Evolutionary conservation across 35 echinoderm and acorn worm genomes (phyloP).

Genomic region (Lytechinus variegatus): DNA sequence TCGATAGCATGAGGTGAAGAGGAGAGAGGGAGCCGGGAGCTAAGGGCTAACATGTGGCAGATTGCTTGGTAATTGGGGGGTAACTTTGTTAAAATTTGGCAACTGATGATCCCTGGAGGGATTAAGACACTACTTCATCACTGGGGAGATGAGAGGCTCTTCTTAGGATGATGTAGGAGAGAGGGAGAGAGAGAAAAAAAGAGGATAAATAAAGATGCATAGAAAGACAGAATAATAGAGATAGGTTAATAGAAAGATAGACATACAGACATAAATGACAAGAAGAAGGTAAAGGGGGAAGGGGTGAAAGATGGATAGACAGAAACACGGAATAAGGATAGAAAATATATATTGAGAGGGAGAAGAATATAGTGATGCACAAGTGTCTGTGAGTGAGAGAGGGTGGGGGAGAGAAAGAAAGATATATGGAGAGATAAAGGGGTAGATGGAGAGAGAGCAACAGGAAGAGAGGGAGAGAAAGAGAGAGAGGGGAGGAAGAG

Average conservation of each 20-base stretch:
- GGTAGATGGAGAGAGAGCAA: neutral
- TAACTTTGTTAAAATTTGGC: constrained; percentile 24
- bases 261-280: neutral
- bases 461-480: neutral
- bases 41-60: constrained; percentile 26
- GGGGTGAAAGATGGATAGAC: neutral
- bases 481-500: no score
- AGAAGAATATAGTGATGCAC: neutral
- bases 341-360: neutral
- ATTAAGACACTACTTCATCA: neutral
- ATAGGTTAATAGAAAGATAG: neutral
- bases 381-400: neutral
- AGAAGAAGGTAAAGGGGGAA: neutral
- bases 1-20: constrained; percentile 13
- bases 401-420: neutral
- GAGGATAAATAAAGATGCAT: neutral
- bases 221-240: neutral
- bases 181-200: neutral
- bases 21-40: neutral
- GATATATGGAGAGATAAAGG: neutral
- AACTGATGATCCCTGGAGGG: constrained; percentile 25
- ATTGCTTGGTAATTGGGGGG: constrained; percentile 6
- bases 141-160: neutral
- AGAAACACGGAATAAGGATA: neutral
- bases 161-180: neutral